Conservation (phyloP, 2,888 invertebrate genomes). For the Hydroisotoma schaefferi region DNA sequence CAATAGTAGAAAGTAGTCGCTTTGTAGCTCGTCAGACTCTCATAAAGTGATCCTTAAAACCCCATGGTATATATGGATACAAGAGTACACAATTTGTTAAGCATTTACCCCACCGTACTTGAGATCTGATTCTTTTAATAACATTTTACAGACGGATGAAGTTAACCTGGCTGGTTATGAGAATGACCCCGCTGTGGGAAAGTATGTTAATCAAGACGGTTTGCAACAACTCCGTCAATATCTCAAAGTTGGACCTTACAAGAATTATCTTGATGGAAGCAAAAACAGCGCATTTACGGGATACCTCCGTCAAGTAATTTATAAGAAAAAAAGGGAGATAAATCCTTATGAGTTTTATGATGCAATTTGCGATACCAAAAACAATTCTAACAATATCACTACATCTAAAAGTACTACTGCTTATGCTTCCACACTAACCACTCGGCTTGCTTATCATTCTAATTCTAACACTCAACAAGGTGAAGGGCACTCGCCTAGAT, state of each 20-base stretch:
- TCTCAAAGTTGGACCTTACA: constrained; percentile 47
- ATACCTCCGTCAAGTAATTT: constrained; percentile 48
- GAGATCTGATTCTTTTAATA: no score
- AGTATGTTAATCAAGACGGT: constrained; percentile 49
- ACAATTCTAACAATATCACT: not conserved
- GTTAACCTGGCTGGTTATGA: constrained; percentile 44
- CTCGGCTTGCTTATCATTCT: no score
- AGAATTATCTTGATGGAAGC: constrained; percentile 19
- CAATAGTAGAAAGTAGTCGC: no score
- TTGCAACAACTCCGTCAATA: constrained; percentile 48
- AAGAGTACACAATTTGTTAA: no score
- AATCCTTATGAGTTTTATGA: constrained; percentile 20
- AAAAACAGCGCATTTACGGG: constrained; percentile 42
- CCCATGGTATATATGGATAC: no score
- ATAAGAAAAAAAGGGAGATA: constrained; percentile 37
- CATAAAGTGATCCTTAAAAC: no score
- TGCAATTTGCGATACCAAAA: constrained; percentile 10
- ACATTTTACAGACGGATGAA: constrained; percentile 38
- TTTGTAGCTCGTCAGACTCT: no score
- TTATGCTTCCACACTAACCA: not conserved
- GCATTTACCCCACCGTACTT: no score
- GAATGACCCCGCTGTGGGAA: constrained; percentile 48
- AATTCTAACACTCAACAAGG: no score
- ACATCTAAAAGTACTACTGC: not conserved
- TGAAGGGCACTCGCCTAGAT: no score